phyloP scores from a whole-genome alignment of 2,888 invertebrate species.

The Caenorhabditis plicata region DNA sequence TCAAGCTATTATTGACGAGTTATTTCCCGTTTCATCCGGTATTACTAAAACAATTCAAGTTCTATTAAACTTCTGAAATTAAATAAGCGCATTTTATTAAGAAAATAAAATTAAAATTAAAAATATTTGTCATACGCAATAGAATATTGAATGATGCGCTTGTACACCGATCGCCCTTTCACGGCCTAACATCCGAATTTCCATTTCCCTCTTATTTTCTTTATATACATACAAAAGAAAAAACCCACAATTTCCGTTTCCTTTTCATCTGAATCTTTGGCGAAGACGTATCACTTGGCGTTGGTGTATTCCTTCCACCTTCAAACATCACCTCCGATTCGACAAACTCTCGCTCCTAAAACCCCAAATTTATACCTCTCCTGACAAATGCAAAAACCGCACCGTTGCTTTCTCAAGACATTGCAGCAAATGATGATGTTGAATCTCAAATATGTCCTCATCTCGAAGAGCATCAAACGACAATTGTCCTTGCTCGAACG shows the following conservation, averaged over 20 bases:
- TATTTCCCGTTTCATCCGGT: too few species aligned
- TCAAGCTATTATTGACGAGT: too few species aligned
- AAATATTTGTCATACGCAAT: too few species aligned
- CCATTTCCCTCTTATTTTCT: background rate
- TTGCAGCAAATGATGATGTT: conserved; percentile 94
- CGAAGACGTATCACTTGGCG: conserved; percentile 39
- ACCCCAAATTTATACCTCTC: background rate
- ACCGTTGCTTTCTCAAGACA: conserved; percentile 93
- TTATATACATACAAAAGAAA: background rate
- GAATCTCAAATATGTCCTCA: conserved; percentile 96
- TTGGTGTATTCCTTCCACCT: conserved; percentile 54
- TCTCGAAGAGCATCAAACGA: conserved; percentile 78
- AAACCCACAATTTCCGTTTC: conserved; percentile 23
- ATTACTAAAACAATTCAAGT: too few species aligned
- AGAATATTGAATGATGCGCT: too few species aligned
- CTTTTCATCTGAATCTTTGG: conserved; percentile 24
- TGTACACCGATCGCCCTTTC: too few species aligned
- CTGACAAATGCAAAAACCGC: background rate
- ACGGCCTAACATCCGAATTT: background rate
- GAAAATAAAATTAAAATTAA: too few species aligned
- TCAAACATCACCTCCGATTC: conserved; percentile 58
- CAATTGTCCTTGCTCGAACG: conserved; percentile 67
- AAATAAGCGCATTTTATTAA: too few species aligned
- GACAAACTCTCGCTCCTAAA: conserved; percentile 59
- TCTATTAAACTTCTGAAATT: too few species aligned